Evolutionary conservation across 2,888 invertebrate genomes (phyloP), one percentile per base, ranked within the genome.

Genomic region (Lasioglossum marginatum): DNA sequence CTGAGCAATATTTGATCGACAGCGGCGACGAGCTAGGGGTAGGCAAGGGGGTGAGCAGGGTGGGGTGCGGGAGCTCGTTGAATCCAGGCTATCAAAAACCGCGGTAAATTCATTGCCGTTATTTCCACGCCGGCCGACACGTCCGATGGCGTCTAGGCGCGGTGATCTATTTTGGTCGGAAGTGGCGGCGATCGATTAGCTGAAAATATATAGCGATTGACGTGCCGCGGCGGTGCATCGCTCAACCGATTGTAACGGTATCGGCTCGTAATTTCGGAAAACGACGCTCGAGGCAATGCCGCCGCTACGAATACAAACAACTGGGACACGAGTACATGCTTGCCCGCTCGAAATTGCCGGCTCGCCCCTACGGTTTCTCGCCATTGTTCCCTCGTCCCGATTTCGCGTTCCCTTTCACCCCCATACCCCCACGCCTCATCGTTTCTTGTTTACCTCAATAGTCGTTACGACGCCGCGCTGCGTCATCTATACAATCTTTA

Each of bases 201-300:
- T 68, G 88, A 90, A 83, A 88, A 90, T 89, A 88, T 89, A 90
- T 88, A 90, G 90, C 88, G 89, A 90, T 88, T 90, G 88, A 89
- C 90, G 88, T 90, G 90, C 81, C 86, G 86, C 83, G 81, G 83
- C 79, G 88, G 84, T 86, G 86, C 88, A 90, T 90, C 90, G 89
- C 88, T 90, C 89, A 84, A 88, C 82, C 89, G 90, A 86, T 86
- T 88, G 90, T 90, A 88, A 89, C 90, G 88, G 86, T 90, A 90
- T 90, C 90, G 90, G 87, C 79, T 83, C 89, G 90, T 90, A 90
- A 89, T 89, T 89, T 89, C 78, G 88, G 89, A 83, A 90, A 89
- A 90, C 89, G 88, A 88, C 83, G 90, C 89, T 88, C 82, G 79
- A 68, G 86, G 90, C 89, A 79, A 80, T 60, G 86, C 78, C 79